These are phyloP conservation scores for Orthosia cruda DNA, from an alignment of 2,888 invertebrate species.

Conservation along the genomic window DNA sequence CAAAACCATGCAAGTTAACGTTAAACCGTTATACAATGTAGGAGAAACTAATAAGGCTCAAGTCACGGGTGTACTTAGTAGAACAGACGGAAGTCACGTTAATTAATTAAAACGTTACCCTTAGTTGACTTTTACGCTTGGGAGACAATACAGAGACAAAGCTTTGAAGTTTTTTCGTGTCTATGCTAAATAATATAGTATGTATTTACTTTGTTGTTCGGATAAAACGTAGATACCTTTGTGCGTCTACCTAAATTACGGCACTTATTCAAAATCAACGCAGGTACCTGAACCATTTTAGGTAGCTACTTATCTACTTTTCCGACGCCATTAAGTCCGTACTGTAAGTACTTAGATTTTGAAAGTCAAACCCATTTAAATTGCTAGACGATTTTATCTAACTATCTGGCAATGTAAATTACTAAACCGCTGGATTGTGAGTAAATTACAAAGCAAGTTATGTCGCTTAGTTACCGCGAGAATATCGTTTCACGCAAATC, in stretches of 20 bases:
- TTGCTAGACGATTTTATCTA: conserved; percentile 31
- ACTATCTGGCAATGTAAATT: conserved; percentile 46
- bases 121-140: conserved; percentile 57
- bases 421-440: conserved; percentile 33
- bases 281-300: neutral
- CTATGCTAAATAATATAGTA: conserved; percentile 37
- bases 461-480: conserved; percentile 43
- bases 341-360: neutral
- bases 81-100: conserved; percentile 41
- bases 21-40: conserved; percentile 19
- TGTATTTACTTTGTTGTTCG: neutral
- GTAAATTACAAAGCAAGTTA: conserved; percentile 45
- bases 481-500: conserved; percentile 44
- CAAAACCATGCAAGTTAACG: conserved; percentile 16
- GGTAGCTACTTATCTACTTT: conserved; percentile 3
- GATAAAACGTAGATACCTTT: neutral
- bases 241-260: neutral
- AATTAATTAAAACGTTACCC: conserved; percentile 64
- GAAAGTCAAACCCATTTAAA: conserved; percentile 25
- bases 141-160: conserved; percentile 31
- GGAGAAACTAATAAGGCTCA: conserved; percentile 27
- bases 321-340: neutral
- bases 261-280: too few species aligned
- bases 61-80: conserved; percentile 33
- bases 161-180: conserved; percentile 40